Percentiles rank a stretch among this genome's conserved stretches.
phyloP scores from a whole-genome alignment of 2,113 vertebrate genomes.

The Acanthisitta chloris region DNA sequence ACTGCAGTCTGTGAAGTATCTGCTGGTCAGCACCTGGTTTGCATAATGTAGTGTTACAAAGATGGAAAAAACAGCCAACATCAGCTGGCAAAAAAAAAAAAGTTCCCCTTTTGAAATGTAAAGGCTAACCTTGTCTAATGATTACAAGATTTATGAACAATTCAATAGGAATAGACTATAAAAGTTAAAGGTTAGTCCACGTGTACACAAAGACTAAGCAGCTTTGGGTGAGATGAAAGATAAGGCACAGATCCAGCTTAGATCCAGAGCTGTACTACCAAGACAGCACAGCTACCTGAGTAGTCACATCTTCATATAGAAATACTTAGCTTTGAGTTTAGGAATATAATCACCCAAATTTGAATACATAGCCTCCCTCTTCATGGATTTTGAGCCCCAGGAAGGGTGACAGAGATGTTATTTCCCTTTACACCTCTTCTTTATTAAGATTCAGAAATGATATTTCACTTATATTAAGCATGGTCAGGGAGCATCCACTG shows the following conservation, averaged over 20 bases:
- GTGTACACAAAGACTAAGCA: neutral
- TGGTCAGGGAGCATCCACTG: neutral
- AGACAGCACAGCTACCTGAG: neutral
- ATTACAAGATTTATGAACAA: slow-evolving; percentile 34
- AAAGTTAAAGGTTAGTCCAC: slow-evolving; percentile 14
- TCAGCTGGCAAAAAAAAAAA: neutral
- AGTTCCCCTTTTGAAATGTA: neutral
- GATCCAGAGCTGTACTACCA: neutral
- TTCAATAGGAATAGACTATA: slow-evolving; percentile 18
- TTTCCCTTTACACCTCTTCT: neutral
- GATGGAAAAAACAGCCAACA: neutral
- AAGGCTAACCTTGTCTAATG: slow-evolving; percentile 15
- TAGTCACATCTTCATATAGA: neutral
- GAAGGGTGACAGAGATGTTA: neutral
- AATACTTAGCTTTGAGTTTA: neutral
- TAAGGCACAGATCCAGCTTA: neutral
- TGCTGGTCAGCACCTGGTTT: slow-evolving; percentile 48
- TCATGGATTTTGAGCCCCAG: neutral
- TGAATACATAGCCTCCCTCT: neutral
- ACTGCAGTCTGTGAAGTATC: neutral
- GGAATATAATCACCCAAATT: neutral
- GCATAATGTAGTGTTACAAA: slow-evolving; percentile 16
- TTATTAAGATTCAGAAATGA: neutral
- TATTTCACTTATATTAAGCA: neutral
- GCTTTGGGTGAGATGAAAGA: slow-evolving; percentile 9